Base-by-base conservation (phyloP, 2,797 vertebrate genomes). In the Semotilus atromaculatus region DNA sequence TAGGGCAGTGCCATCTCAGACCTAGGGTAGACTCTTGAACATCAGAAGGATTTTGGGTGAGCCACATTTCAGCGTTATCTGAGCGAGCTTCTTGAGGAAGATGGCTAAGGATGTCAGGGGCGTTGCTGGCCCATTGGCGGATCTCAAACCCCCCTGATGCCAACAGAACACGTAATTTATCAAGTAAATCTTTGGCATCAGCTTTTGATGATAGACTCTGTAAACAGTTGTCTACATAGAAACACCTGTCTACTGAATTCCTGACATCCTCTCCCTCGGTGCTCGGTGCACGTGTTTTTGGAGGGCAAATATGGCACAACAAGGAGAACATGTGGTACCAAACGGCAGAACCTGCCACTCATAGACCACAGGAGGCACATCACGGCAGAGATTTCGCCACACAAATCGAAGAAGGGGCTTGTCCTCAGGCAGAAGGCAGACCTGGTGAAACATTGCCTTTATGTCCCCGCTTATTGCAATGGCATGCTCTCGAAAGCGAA, bases 371-470 rank as follows among this genome's bases (percentile, higher is more conserved):
- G 40, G 40, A 40, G 40, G 40, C 9, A 10, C 9, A 40, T 40
- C 40, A 40, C 40, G 40, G 9, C 9, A 40, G 40, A 40, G 40
- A 11, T 43, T 43, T 43, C 10, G 10, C 40, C 40, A 43, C 40
- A 43, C 40, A 43, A 43, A 43, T 0, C 40, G 40, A 11, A 43
- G 40, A 43, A 43, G 40, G 40, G 10, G 10, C 40, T 43, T 43
- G 40, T 43, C 40, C 40, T 43, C 40, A 43, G 40, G 40, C 40
- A 43, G 10, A 31, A 64, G 26, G 60, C 60, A 31, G 2, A 31
- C 70, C 83, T 71, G 76, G 19, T 74, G 67, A 3, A 80, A 85
- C 67, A 85, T 85, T 0, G 55, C 58, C 7, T 62, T 76, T 23
- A 40, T 66, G 29, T 83, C 82, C 4, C 73, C 19, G 16, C 43